Conservation (phyloP, 2,113 vertebrate species). For the Elgaria multicarinata region DNA sequence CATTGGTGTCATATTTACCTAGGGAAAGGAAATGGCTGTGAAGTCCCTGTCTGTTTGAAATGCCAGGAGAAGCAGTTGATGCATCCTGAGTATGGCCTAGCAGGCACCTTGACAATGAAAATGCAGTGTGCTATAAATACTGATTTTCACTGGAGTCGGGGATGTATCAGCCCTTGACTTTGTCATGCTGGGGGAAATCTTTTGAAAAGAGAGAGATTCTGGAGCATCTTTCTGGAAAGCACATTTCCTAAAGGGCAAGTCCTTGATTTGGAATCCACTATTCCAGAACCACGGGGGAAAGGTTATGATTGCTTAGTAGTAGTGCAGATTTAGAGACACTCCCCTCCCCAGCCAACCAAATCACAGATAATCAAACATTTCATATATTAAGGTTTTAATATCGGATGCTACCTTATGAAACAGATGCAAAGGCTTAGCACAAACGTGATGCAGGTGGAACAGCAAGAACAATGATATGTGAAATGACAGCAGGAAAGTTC, state of each 20-base stretch:
- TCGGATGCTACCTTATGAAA: background rate
- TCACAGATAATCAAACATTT: background rate
- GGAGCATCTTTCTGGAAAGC: background rate
- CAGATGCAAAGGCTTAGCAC: background rate
- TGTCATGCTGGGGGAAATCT: background rate
- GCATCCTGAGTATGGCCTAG: background rate
- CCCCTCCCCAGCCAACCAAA: background rate
- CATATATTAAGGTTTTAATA: background rate
- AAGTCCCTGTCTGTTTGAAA: constrained; percentile 47
- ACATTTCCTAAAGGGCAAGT: background rate
- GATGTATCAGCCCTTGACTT: background rate
- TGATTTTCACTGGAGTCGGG: background rate
- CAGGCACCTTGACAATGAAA: background rate
- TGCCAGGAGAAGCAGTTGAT: constrained; percentile 8
- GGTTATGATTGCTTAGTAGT: background rate
- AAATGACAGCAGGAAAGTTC: background rate
- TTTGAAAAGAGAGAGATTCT: background rate
- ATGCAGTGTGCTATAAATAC: background rate
- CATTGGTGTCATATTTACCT: constrained; percentile 55
- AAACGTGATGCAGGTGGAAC: background rate
- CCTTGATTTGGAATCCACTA: background rate
- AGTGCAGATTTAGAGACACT: background rate
- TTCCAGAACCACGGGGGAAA: background rate
- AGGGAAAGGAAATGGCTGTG: constrained; percentile 1
- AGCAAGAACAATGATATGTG: background rate